Evolutionary conservation across 2,797 vertebrate genomes (phyloP), one percentile per base, ranked within the genome.

Genomic region (Craterocephalus amniculus): DNA sequence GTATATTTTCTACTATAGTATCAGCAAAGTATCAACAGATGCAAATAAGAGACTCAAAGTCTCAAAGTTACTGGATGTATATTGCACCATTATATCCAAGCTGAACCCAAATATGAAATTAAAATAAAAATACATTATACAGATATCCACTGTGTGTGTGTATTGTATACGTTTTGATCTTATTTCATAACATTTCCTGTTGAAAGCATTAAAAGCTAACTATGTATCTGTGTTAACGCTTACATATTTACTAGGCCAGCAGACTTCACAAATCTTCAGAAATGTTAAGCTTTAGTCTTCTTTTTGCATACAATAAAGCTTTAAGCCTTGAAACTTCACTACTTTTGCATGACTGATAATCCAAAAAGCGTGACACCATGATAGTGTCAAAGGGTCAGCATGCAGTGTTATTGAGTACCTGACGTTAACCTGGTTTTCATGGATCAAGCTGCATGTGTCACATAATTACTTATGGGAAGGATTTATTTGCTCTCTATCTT

Each of bases 331-430:
- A 67, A 76, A 72, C 38, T 16, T 62, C 20, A 48, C 32, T 32
- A 12, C n/a, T 48, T 78, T 81, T 76, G 73, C 82, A 78, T 86
- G 83, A 88, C 75, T 63, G 29, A 45, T 85, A 88, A 89, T 83
- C 83, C 78, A 76, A 58, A 67, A 12, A 63, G 62, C 58, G 36
- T 80, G 79, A 85, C 64, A 63, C 20, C 27, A 31, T 27, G 31
- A 57, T 45, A 16, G 68, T 31, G 67, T 79, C 54, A 79, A 60
- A 71, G 45, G 68, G 22, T 71, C 43, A 55, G 2, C 9, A 70
- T 35, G 45, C 13, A 8, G n/a, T 14, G 24, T 29, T 72, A 10
- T 43, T 45, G 22, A 24, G 7, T 12, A 26, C 6, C 11, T 4
- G 13, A 20, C 24, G 49, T 24, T 56, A 12, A 63, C 12, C 40